phyloP scores from a whole-genome alignment of 30 jellyfish, hydroid and myxozoan genomes.

The Nemopilema nomurai region DNA sequence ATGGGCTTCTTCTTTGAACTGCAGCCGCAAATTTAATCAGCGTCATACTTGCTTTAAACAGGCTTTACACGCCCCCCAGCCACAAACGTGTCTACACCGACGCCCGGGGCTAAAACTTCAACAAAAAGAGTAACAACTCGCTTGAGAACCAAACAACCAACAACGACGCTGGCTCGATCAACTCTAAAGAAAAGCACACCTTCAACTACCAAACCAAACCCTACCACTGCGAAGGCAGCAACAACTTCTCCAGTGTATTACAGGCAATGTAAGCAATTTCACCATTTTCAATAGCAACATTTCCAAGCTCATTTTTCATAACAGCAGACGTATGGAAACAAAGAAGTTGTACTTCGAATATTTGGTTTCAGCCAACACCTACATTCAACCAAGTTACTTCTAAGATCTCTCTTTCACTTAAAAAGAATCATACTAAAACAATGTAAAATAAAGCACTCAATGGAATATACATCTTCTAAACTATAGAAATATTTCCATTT shows the following conservation, averaged over 20 bases:
- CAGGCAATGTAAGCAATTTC: constrained; percentile 1
- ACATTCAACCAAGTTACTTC: too few relatives aligned
- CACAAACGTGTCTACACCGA: background rate
- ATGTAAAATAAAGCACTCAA: too few relatives aligned
- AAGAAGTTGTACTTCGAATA: too few relatives aligned
- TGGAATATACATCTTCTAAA: too few relatives aligned
- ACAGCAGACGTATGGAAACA: too few relatives aligned
- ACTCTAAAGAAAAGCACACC: background rate
- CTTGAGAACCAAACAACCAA: background rate
- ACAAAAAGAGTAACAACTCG: background rate
- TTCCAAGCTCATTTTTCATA: background rate
- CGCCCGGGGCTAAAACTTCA: background rate
- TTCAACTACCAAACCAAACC: background rate
- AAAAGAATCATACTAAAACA: too few relatives aligned
- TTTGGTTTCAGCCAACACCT: too few relatives aligned
- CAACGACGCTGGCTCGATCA: background rate
- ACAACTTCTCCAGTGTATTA: background rate
- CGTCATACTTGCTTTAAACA: too few relatives aligned
- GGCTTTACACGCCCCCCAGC: constrained; percentile 7
- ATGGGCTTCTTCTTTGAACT: background rate
- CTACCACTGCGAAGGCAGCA: background rate
- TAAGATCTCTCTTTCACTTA: too few relatives aligned
- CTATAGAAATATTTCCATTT: too few relatives aligned
- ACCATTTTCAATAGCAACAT: background rate
- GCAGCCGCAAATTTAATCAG: background rate